Percentiles rank a stretch among this genome's conserved stretches.
Evolutionary conservation across 1,140 invertebrate species (phyloP).

Genomic region (Eumaeus atala): DNA sequence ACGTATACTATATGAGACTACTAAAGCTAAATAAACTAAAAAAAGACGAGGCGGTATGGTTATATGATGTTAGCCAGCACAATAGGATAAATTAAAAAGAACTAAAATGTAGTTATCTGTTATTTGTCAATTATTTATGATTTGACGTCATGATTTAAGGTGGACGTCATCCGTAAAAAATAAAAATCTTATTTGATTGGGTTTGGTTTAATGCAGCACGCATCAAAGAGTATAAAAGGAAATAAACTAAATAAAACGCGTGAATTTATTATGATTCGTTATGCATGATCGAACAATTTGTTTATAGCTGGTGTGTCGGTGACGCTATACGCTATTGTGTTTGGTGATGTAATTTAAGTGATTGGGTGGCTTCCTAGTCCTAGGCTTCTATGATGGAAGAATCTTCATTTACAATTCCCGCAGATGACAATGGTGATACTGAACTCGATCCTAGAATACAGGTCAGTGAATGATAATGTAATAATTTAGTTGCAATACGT

Average conservation of each 20-base stretch:
- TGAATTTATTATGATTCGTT: not conserved
- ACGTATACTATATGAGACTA: no score
- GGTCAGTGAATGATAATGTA: constrained; percentile 71
- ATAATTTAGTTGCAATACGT: constrained; percentile 57
- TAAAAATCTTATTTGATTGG: not conserved
- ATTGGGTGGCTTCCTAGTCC: constrained; percentile 65
- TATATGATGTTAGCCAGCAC: no score
- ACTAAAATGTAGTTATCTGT: constrained; percentile 1
- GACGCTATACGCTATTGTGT: constrained; percentile 59
- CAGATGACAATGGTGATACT: constrained; percentile 72
- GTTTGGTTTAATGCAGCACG: constrained; percentile 1
- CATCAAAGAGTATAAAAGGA: not conserved
- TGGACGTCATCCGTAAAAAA: constrained; percentile 53
- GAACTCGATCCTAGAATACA: constrained; percentile 75
- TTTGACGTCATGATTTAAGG: constrained; percentile 56
- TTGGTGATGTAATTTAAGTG: constrained; percentile 72
- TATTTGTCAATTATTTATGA: constrained; percentile 60
- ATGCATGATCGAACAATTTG: constrained; percentile 3
- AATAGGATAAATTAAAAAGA: no score
- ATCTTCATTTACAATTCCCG: constrained; percentile 71
- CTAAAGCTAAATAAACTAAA: no score
- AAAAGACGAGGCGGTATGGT: no score
- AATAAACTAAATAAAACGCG: not conserved
- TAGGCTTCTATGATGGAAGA: constrained; percentile 68
- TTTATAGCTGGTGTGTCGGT: constrained; percentile 38